phyloP scores from a whole-genome alignment of 2,888 invertebrate species.

The Drosophila melanosoma region DNA sequence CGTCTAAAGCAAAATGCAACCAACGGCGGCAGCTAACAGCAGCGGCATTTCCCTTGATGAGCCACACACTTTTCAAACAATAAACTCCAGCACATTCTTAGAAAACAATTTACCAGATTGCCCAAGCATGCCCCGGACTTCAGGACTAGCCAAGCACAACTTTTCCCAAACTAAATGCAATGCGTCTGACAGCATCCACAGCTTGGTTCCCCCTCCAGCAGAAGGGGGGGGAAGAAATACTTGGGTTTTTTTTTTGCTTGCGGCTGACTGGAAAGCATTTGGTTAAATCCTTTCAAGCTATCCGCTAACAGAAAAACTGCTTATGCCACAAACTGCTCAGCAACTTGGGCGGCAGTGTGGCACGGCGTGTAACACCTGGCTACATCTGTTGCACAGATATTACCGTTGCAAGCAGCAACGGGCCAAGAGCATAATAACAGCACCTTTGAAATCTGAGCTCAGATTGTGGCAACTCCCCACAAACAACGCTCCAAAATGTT shows the following conservation, averaged over 20 bases:
- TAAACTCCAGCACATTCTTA: slow-evolving; percentile 42
- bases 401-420: background rate
- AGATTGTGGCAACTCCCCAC: background rate
- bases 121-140: slow-evolving; percentile 20
- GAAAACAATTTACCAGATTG: slow-evolving; percentile 62
- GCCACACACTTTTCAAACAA: slow-evolving; percentile 34
- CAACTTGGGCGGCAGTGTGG: background rate
- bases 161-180: background rate
- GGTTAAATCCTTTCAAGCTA: background rate
- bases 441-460: too few species aligned
- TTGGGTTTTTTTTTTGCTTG: background rate
- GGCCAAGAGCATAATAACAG: background rate
- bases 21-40: slow-evolving; percentile 7
- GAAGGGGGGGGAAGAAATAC: background rate
- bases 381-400: background rate
- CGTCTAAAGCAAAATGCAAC: slow-evolving; percentile 29
- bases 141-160: background rate
- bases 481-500: too few species aligned
- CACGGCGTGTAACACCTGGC: background rate
- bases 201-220: background rate
- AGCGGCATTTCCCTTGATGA: slow-evolving; percentile 26
- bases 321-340: background rate
- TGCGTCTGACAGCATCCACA: background rate
- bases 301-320: background rate
- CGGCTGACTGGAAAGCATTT: background rate